A percentile compares a stretch with the other conserved stretches of the same genome.
Conservation (phyloP, 2,888 invertebrate genomes). For the Selenia dentaria region DNA sequence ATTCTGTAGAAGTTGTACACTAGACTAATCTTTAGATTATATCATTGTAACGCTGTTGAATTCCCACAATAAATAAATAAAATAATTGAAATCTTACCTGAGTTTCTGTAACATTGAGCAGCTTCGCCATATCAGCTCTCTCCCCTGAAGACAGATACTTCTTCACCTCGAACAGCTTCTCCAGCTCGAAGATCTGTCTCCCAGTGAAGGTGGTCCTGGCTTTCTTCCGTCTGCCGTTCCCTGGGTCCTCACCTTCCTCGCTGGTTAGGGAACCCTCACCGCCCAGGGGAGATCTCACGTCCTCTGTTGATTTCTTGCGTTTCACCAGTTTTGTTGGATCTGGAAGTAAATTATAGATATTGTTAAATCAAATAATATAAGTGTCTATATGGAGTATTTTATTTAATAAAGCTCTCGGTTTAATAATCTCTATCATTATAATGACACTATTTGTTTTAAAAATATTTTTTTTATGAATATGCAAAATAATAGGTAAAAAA, state of each 20-base stretch:
- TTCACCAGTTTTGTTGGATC: constrained; percentile 71
- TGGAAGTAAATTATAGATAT: too few species aligned
- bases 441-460: too few species aligned
- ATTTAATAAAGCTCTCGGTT: too few species aligned
- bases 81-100: constrained; percentile 87
- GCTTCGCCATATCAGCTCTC: constrained; percentile 96
- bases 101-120: constrained; percentile 97
- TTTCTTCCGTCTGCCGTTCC: constrained; percentile 88
- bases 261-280: constrained; percentile 75
- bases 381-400: too few species aligned
- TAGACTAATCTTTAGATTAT: too few species aligned
- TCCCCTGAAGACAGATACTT: constrained; percentile 98
- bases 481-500: too few species aligned
- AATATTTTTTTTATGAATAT: too few species aligned
- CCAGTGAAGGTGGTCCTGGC: constrained; percentile 98
- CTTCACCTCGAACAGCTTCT: constrained; percentile 97
- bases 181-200: constrained; percentile 97
- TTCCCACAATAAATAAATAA: not conserved
- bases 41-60: too few species aligned
- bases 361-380: too few species aligned
- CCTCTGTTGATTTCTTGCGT: constrained; percentile 77
- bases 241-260: constrained; percentile 82
- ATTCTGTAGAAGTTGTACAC: too few species aligned
- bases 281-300: constrained; percentile 69
- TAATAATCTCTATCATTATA: too few species aligned